Percentiles rank a stretch among this genome's conserved stretches.
Evolutionary conservation across 2,797 vertebrate species (phyloP).

Genomic region (Coccyzus lansbergi): DNA sequence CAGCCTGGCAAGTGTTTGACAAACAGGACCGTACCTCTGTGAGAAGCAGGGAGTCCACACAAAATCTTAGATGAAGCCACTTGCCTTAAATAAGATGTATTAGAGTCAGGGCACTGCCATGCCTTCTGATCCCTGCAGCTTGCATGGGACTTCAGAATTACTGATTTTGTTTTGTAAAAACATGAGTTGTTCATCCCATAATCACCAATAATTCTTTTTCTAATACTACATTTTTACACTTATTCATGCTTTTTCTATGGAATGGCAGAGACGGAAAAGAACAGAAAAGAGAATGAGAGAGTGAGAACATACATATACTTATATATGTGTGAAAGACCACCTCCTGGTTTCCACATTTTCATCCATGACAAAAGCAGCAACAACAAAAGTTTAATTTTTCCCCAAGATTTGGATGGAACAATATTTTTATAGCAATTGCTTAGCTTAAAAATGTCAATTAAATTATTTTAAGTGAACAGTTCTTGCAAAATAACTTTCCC

Average conservation of each 20-base stretch:
- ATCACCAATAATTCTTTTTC: background rate
- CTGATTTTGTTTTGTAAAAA: background rate
- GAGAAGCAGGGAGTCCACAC: background rate
- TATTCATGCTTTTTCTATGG: background rate
- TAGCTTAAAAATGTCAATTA: background rate
- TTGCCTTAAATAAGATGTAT: rapidly evolving
- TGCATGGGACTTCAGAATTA: background rate
- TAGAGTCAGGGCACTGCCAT: background rate
- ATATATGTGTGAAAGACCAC: background rate
- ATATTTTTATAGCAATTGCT: background rate
- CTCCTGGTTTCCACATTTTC: background rate
- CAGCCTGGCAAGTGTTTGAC: background rate
- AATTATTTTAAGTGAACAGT: background rate
- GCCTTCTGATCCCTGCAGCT: background rate
- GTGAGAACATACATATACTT: rapidly evolving
- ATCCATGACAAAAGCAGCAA: background rate
- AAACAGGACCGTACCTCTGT: background rate
- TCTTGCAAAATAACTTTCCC: background rate
- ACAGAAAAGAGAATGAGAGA: background rate
- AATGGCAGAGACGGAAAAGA: background rate
- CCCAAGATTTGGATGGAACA: background rate
- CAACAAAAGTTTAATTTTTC: background rate
- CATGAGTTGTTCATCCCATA: background rate
- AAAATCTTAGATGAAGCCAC: background rate
- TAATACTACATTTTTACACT: background rate